Evolutionary conservation across 2,888 invertebrate genomes (phyloP).

Genomic region (Drosophila rubida): DNA sequence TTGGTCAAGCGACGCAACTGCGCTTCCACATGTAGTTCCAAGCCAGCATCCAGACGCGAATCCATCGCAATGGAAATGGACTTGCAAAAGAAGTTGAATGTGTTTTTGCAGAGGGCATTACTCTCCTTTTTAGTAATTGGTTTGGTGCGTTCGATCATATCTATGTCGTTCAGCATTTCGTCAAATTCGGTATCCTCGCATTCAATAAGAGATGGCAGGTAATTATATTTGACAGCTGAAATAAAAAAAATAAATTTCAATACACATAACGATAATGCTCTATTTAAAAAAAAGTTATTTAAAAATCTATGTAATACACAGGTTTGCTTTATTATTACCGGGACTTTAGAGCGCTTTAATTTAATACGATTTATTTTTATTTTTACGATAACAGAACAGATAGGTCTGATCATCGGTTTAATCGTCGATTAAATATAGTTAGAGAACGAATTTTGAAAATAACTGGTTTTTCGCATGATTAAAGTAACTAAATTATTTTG

Average conservation of each 20-base stretch:
- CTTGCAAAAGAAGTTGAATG: conserved; percentile 84
- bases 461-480: no score
- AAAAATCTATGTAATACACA: no score
- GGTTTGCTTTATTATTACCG: no score
- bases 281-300: no score
- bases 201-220: conserved; percentile 90
- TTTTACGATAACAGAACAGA: no score
- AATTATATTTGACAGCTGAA: conserved; percentile 83
- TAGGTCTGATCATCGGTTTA: no score
- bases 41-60: conserved; percentile 91
- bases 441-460: no score
- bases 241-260: neutral
- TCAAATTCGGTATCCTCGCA: conserved; percentile 93
- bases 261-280: no score
- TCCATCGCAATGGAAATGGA: conserved; percentile 90
- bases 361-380: no score
- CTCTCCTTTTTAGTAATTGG: conserved; percentile 87
- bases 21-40: conserved; percentile 92
- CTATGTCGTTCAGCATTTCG: conserved; percentile 90
- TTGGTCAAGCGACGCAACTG: conserved; percentile 89
- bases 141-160: conserved; percentile 87
- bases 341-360: no score
- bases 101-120: conserved; percentile 82
- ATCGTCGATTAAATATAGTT: no score
- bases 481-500: no score